Base-by-base conservation (phyloP, 2,888 invertebrate genomes). In the Meliscaeva auricollis region DNA sequence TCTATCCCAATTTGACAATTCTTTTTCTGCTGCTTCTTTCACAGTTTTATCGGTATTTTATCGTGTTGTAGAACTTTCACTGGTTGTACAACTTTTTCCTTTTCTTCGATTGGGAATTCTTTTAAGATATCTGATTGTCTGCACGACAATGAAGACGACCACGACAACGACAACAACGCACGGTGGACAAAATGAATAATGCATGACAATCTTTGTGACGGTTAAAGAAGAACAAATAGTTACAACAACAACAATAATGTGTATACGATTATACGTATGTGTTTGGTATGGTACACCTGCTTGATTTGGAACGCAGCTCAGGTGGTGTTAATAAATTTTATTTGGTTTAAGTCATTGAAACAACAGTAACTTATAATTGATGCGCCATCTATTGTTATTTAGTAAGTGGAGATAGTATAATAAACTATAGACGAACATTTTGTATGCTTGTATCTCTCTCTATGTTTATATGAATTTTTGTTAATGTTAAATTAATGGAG, bases 41-140 rank as follows among this genome's bases (percentile, higher is more conserved):
- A 58, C 38, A 58, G 64, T 66, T 83, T 69, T 69, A 52, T 74
- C 64, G 52, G 54, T 62, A 77, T 77, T 54, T 77, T 30, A 41
- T 68, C 30, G 54, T 83, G 15, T 56, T 32, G 70, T 44, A 80
- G 80, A 85, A 85, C 84, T 85, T 85, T 85, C 84, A 85, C 84
- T 85, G 76, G 76, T 50, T 38, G 66, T 76, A 80, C 80, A 72
- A 76, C 80, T 76, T 84, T 84, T 80, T 80, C 84, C 48, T 41
- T 72, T 54, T 38, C 38, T 72, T 72, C 56, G 56, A 73, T 73
- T 84, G 70, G 84, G 68, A 72, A 84, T 84, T 84, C 70, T 76
- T 79, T 15, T 20, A 66, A 80, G 75, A 84, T 75, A 62, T 80
- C 80, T 68, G 80, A 80, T 68, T 76, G 68, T 79, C 73, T 73